phyloP scores from a whole-genome alignment of 2,113 vertebrate genomes.

The Chloroceryle aenea region DNA sequence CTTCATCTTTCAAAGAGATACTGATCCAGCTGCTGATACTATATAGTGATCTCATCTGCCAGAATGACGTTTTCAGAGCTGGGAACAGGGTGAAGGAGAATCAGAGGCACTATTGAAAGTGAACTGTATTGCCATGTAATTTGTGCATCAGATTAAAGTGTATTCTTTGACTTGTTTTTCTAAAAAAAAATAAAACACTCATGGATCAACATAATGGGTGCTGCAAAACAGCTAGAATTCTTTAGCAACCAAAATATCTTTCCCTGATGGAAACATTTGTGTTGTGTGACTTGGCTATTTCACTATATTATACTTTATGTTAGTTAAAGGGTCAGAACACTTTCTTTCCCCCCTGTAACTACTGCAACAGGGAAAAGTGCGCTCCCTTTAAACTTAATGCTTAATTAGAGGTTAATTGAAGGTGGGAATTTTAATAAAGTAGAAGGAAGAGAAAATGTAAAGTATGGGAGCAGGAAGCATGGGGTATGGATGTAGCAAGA shows the following conservation, averaged over 20 bases:
- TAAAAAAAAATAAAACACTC: neutral
- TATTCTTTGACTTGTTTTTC: neutral
- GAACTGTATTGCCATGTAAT: neutral
- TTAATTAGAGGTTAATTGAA: too few relatives aligned
- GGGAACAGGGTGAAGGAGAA: neutral
- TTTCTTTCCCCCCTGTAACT: accelerated
- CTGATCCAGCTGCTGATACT: neutral
- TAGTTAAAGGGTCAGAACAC: neutral
- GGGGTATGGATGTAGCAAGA: neutral
- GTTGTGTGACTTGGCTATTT: neutral
- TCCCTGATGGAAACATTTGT: neutral
- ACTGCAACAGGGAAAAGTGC: neutral
- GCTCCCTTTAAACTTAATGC: neutral
- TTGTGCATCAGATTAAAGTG: neutral
- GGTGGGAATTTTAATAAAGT: neutral
- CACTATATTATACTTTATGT: neutral
- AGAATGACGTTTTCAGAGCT: neutral
- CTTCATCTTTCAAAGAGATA: neutral
- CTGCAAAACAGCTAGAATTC: neutral
- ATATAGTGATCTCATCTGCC: neutral
- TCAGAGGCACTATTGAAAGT: neutral
- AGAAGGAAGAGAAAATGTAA: neutral
- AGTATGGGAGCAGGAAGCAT: neutral
- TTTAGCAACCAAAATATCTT: neutral
- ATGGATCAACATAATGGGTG: neutral